Conservation (phyloP, 1,140 invertebrate genomes). For the Drosophila biarmipes region DNA sequence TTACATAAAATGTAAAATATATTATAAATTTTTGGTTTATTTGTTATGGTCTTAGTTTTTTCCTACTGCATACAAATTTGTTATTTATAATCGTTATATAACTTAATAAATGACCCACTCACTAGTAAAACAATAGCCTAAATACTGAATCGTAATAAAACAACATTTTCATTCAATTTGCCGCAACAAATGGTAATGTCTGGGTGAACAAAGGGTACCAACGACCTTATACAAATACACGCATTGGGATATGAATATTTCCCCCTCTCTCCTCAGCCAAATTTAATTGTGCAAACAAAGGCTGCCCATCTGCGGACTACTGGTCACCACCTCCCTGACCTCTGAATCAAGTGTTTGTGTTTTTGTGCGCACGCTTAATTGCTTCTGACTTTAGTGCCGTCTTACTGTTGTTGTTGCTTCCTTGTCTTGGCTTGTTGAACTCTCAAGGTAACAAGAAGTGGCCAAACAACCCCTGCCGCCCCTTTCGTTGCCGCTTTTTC, state of each 20-base stretch:
- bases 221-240: slow-evolving; percentile 52
- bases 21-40: background rate
- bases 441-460: slow-evolving; percentile 63
- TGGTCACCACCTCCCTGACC: slow-evolving; percentile 26
- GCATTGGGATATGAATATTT: slow-evolving; percentile 20
- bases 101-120: slow-evolving; percentile 4
- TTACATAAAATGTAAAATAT: too few relatives aligned
- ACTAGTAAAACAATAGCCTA: slow-evolving; percentile 16
- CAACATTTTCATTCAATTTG: slow-evolving; percentile 61
- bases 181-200: slow-evolving; percentile 70
- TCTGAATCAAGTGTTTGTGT: slow-evolving; percentile 39
- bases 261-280: slow-evolving; percentile 20
- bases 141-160: slow-evolving; percentile 42
- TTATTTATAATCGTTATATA: slow-evolving; percentile 43
- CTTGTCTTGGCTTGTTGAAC: slow-evolving; percentile 69
- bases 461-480: slow-evolving; percentile 8
- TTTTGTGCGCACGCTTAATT: slow-evolving; percentile 57
- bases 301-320: slow-evolving; percentile 38
- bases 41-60: background rate
- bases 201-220: slow-evolving; percentile 52
- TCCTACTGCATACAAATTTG: slow-evolving; percentile 32
- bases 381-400: slow-evolving; percentile 59
- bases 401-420: slow-evolving; percentile 37
- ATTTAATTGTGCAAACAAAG: slow-evolving; percentile 73
- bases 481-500: slow-evolving; percentile 31